These are phyloP conservation scores for Agriopis aurantiaria DNA, from an alignment of 2,888 invertebrate species.

Conservation along the genomic window DNA sequence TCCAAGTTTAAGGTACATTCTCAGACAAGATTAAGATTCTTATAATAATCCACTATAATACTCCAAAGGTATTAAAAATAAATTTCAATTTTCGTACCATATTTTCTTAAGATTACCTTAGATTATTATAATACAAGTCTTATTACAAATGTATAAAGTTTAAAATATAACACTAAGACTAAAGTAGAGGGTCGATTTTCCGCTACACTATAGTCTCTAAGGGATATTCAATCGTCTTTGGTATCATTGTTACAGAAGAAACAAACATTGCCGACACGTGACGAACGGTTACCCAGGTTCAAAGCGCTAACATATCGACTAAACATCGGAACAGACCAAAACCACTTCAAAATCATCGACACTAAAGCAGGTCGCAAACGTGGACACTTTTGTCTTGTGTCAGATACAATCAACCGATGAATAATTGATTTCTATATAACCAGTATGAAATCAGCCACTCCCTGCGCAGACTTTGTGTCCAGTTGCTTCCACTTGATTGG, in stretches of 20 bases:
- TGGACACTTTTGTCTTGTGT: too few species aligned
- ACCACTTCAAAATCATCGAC: background rate
- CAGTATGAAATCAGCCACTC: too few species aligned
- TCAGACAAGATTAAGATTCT: constrained; percentile 39
- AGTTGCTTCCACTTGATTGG: too few species aligned
- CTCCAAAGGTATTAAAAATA: constrained; percentile 82
- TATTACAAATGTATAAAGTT: constrained; percentile 79
- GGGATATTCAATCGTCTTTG: constrained; percentile 86
- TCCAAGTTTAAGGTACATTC: constrained; percentile 47
- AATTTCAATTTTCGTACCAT: constrained; percentile 69
- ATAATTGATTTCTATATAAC: too few species aligned
- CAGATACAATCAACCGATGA: too few species aligned
- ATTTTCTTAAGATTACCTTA: constrained; percentile 67
- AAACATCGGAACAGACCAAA: background rate
- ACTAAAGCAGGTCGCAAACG: too few species aligned
- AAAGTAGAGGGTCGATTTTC: constrained; percentile 60
- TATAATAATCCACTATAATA: constrained; percentile 65
- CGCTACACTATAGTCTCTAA: constrained; percentile 72
- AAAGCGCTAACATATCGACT: constrained; percentile 36
- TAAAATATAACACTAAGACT: constrained; percentile 73
- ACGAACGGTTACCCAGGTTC: constrained; percentile 54
- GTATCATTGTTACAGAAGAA: constrained; percentile 82
- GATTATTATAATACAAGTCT: constrained; percentile 81
- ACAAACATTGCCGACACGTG: constrained; percentile 66
- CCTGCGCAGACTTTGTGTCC: too few species aligned